Evolutionary conservation across 1,140 invertebrate genomes (phyloP).

Genomic region (Drosophila arawakana): DNA sequence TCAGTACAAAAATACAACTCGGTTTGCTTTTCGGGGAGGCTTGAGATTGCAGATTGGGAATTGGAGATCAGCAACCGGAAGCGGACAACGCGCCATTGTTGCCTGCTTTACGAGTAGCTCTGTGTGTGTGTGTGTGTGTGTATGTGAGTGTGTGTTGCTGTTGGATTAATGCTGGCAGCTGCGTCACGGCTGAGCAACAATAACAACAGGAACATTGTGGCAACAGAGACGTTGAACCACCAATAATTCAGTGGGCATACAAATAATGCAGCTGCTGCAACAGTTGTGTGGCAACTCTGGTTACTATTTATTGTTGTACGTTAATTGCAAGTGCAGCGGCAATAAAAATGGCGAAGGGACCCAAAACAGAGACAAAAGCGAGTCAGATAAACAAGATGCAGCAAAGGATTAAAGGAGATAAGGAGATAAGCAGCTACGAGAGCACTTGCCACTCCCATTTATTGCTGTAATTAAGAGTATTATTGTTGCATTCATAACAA

Average conservation of each 20-base stretch:
- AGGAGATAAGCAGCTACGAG: neutral
- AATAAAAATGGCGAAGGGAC: constrained; percentile 57
- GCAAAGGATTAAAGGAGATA: constrained; percentile 8
- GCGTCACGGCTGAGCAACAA: constrained; percentile 23
- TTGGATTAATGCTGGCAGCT: constrained; percentile 72
- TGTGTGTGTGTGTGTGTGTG: neutral
- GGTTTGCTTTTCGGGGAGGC: constrained; percentile 10
- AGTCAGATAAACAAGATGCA: neutral
- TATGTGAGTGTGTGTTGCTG: constrained; percentile 8
- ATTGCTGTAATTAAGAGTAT: constrained; percentile 62
- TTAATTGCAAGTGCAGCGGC: constrained; percentile 68
- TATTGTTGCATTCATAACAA: constrained; percentile 51
- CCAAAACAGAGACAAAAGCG: neutral
- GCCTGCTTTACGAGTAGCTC: constrained; percentile 69
- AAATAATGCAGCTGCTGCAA: constrained; percentile 70
- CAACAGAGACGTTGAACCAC: constrained; percentile 58
- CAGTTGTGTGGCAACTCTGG: constrained; percentile 20
- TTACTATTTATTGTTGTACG: constrained; percentile 67
- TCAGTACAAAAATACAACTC: constrained; percentile 66
- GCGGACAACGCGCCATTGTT: constrained; percentile 45
- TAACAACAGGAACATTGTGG: constrained; percentile 22
- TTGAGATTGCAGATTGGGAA: constrained; percentile 27
- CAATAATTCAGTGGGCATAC: constrained; percentile 77
- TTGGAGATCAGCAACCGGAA: constrained; percentile 21
- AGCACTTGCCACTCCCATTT: neutral